Percentiles rank a stretch among this genome's conserved stretches.
Evolutionary conservation across 2,888 invertebrate genomes (phyloP).

Genomic region (Geotrupes spiniger): DNA sequence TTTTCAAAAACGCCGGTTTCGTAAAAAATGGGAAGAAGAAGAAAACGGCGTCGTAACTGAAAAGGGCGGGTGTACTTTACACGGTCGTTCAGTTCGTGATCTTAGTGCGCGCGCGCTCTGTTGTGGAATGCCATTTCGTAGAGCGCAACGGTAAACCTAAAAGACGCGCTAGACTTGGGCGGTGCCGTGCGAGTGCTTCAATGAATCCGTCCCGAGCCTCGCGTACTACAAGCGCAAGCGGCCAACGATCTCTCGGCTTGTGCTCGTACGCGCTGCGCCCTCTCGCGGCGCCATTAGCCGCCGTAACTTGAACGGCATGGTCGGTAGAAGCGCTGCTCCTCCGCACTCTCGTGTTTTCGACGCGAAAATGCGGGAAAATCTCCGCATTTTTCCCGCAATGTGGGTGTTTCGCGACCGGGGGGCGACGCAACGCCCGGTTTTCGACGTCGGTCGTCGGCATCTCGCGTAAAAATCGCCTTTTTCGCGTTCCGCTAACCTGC

Average conservation of each 20-base stretch:
- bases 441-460: constrained; percentile 14
- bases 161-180: constrained; percentile 44
- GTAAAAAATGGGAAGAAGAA: too few relatives aligned
- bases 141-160: constrained; percentile 37
- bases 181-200: constrained; percentile 44
- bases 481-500: constrained; percentile 50
- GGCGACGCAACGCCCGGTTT: constrained; percentile 8
- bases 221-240: constrained; percentile 45
- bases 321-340: constrained; percentile 6
- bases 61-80: too few relatives aligned
- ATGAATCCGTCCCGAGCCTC: constrained; percentile 42
- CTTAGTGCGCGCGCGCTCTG: constrained; percentile 3
- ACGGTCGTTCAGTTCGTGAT: too few relatives aligned
- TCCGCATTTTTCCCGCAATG: not conserved
- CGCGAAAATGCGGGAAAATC: constrained; percentile 12
- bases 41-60: too few relatives aligned
- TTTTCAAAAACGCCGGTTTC: too few relatives aligned
- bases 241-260: constrained; percentile 47
- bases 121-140: constrained; percentile 22
- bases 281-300: constrained; percentile 7
- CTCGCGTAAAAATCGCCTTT: constrained; percentile 22
- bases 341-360: not conserved
- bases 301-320: not conserved
- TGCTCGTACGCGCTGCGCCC: constrained; percentile 23
- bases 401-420: constrained; percentile 9